phyloP scores from a whole-genome alignment of 92 coral and sea anemone species.

The Nematostella vectensis region DNA sequence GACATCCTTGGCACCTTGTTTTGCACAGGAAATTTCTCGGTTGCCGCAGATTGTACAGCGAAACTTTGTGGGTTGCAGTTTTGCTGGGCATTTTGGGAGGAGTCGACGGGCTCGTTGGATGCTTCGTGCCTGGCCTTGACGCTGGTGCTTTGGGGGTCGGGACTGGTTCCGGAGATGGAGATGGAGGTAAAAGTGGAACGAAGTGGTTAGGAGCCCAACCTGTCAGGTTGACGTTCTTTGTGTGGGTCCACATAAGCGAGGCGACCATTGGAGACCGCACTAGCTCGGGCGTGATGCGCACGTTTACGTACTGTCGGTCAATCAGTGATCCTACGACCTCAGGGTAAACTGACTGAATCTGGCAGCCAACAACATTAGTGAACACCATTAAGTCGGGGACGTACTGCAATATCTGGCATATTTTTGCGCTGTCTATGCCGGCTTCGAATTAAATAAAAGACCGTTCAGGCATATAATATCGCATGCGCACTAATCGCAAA shows the following conservation, averaged over 20 bases:
- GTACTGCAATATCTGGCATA: no score
- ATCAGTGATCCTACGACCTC: conserved; percentile 19
- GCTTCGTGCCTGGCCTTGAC: no score
- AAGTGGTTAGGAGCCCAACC: conserved; percentile 54
- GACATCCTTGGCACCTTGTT: conserved; percentile 47
- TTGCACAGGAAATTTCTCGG: conserved; percentile 32
- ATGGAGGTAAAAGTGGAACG: conserved; percentile 15
- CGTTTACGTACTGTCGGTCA: conserved; percentile 37
- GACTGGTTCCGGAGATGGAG: no score
- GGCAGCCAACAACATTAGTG: conserved; percentile 39
- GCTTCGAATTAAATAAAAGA: no score
- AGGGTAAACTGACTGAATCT: conserved; percentile 28
- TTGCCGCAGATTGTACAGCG: conserved; percentile 38
- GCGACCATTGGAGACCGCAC: conserved; percentile 13
- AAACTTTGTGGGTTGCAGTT: no score
- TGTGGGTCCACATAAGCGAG: conserved; percentile 45
- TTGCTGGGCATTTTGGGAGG: no score
- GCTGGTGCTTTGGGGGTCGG: no score
- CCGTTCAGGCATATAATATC: no score
- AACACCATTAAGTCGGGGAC: no score
- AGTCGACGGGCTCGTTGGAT: no score
- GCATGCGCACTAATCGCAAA: no score
- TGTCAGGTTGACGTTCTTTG: conserved; percentile 25
- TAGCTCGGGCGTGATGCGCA: conserved; percentile 3
- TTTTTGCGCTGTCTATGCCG: no score